Percentiles rank a stretch among this genome's conserved stretches.
Evolutionary conservation across 1,140 invertebrate species (phyloP).

Genomic region (Aphelenchoides besseyi): DNA sequence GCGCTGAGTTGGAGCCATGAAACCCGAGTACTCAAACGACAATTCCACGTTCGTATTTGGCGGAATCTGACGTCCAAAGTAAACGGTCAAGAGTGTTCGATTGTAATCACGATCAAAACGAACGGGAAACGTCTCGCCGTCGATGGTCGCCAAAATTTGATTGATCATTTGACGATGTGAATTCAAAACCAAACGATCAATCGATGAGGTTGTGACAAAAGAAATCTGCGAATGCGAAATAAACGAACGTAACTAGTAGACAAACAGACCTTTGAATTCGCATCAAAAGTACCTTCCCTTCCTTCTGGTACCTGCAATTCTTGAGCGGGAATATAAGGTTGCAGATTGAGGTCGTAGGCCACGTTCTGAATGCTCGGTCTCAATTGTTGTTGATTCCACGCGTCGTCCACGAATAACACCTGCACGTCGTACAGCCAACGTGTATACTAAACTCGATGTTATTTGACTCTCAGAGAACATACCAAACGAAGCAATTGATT

Average conservation of each 20-base stretch:
- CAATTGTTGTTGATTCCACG: neutral
- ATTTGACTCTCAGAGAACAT: neutral
- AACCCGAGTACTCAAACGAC: neutral
- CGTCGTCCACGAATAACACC: neutral
- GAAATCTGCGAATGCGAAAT: neutral
- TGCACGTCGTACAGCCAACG: neutral
- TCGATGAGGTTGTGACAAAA: neutral
- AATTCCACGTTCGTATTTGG: neutral
- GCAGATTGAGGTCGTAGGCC: neutral
- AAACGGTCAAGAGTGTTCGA: neutral
- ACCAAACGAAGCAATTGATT: neutral
- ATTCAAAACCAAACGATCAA: neutral
- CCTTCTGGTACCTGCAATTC: neutral
- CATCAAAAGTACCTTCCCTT: neutral
- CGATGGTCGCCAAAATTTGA: neutral
- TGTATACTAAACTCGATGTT: neutral
- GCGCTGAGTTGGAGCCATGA: neutral
- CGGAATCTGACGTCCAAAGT: neutral
- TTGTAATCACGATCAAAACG: neutral
- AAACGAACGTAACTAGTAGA: neutral
- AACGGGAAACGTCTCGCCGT: neutral
- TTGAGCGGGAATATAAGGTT: neutral
- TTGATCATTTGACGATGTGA: conserved; percentile 4
- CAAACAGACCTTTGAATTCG: neutral
- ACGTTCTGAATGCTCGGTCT: neutral